Percentiles rank a stretch among this genome's conserved stretches.
These are phyloP conservation scores for Pseudococcus jackbeardsleyi DNA, from an alignment of 2,888 invertebrate genomes.

Conservation along the genomic window DNA sequence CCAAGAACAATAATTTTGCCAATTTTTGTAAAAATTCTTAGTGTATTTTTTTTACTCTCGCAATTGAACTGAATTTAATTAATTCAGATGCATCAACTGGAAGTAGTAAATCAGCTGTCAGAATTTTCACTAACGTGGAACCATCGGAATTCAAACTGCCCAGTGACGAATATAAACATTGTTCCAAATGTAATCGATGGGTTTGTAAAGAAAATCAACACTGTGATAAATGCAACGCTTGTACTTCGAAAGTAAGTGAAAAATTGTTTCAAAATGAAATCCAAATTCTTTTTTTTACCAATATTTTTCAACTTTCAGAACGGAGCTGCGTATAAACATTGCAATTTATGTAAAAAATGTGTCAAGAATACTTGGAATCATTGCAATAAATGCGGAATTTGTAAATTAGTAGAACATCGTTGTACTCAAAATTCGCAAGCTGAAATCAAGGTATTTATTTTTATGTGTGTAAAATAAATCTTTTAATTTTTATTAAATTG, in stretches of 20 bases:
- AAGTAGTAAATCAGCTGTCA: slow-evolving; percentile 81
- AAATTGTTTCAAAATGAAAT: background rate
- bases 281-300: too few relatives aligned
- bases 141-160: slow-evolving; percentile 73
- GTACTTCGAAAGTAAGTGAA: slow-evolving; percentile 76
- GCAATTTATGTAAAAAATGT: slow-evolving; percentile 78
- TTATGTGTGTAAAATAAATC: background rate
- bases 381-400: slow-evolving; percentile 80
- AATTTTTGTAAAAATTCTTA: too few relatives aligned
- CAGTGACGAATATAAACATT: slow-evolving; percentile 78
- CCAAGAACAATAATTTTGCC: too few relatives aligned
- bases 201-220: slow-evolving; percentile 79
- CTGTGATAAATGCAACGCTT: slow-evolving; percentile 80
- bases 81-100: background rate
- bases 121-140: slow-evolving; percentile 86
- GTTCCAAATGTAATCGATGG: slow-evolving; percentile 80
- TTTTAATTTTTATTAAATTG: too few relatives aligned
- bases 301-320: slow-evolving; percentile 70
- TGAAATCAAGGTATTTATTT: background rate
- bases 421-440: slow-evolving; percentile 69
- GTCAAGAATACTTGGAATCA: slow-evolving; percentile 89
- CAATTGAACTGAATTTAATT: too few relatives aligned
- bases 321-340: slow-evolving; percentile 80
- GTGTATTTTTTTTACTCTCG: too few relatives aligned
- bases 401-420: slow-evolving; percentile 74